Percentiles rank a stretch among this genome's conserved stretches.
Evolutionary conservation across 2,888 invertebrate genomes (phyloP).

Genomic region (Sericinus montela): DNA sequence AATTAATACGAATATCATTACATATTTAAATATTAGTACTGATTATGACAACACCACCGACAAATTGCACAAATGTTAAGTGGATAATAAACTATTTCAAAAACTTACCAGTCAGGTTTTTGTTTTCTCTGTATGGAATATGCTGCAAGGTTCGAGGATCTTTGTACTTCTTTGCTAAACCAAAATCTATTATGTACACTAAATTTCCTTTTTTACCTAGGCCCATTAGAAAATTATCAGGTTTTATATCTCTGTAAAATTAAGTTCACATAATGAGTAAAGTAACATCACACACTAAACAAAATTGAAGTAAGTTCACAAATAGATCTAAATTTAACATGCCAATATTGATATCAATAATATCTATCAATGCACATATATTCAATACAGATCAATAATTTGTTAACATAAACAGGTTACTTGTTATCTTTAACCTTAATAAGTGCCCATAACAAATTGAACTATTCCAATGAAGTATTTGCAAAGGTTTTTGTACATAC

Average conservation of each 20-base stretch:
- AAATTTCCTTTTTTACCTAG: slow-evolving; percentile 97
- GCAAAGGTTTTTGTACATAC: slow-evolving; percentile 32
- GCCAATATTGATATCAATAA: too few species aligned
- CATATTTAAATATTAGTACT: too few species aligned
- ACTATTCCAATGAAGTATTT: slow-evolving; percentile 22
- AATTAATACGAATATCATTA: too few species aligned
- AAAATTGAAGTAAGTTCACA: neutral
- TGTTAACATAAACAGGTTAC: slow-evolving; percentile 16
- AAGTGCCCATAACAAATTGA: slow-evolving; percentile 22
- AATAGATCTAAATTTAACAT: neutral
- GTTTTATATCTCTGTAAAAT: slow-evolving; percentile 89
- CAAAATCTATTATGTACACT: slow-evolving; percentile 99
- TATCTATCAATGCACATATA: neutral
- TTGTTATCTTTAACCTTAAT: slow-evolving; percentile 29
- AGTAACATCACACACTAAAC: slow-evolving; percentile 3
- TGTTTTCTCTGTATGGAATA: slow-evolving; percentile 99
- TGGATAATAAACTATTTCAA: too few species aligned
- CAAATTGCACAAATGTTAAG: too few species aligned
- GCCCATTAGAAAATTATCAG: slow-evolving; percentile 99
- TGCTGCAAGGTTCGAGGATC: slow-evolving; percentile 97
- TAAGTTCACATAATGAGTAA: slow-evolving; percentile 1
- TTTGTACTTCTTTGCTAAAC: slow-evolving; percentile 99
- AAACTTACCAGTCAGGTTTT: slow-evolving; percentile 96
- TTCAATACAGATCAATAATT: neutral
- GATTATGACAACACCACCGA: too few species aligned